Evolutionary conservation across 2,888 invertebrate genomes (phyloP).

Genomic region (Cecidostiba fungosa): DNA sequence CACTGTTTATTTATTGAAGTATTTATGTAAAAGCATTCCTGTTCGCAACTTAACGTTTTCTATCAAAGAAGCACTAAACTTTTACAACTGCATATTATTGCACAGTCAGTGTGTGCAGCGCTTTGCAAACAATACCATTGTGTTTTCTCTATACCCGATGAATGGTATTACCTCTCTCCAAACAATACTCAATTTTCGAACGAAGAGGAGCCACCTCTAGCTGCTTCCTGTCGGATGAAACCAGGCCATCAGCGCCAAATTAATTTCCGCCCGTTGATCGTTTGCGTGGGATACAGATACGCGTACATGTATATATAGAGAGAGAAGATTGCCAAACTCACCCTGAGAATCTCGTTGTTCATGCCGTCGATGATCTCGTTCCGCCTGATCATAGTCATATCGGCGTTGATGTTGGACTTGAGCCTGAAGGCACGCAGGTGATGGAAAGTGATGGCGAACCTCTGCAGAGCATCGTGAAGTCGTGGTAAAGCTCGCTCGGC

Average conservation of each 20-base stretch:
- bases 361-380: constrained; percentile 79
- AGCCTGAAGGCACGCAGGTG: constrained; percentile 77
- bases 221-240: constrained; percentile 23
- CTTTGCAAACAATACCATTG: constrained; percentile 57
- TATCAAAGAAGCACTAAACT: constrained; percentile 26
- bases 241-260: neutral
- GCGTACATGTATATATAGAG: too few species aligned
- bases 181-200: constrained; percentile 48
- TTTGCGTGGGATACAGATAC: neutral
- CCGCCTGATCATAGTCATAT: constrained; percentile 80
- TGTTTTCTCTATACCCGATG: constrained; percentile 13
- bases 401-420: constrained; percentile 79
- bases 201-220: neutral
- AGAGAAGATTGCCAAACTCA: constrained; percentile 64
- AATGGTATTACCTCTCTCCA: constrained; percentile 24
- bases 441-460: constrained; percentile 81
- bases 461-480: constrained; percentile 82
- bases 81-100: constrained; percentile 37
- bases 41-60: constrained; percentile 23
- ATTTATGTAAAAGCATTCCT: constrained; percentile 44
- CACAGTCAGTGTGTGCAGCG: constrained; percentile 7
- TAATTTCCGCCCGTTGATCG: neutral
- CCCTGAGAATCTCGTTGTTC: constrained; percentile 76
- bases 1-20: constrained; percentile 35
- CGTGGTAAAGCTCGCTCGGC: constrained; percentile 82